Evolutionary conservation across 2,888 invertebrate genomes (phyloP).

Genomic region (Phaonia tiefii): DNA sequence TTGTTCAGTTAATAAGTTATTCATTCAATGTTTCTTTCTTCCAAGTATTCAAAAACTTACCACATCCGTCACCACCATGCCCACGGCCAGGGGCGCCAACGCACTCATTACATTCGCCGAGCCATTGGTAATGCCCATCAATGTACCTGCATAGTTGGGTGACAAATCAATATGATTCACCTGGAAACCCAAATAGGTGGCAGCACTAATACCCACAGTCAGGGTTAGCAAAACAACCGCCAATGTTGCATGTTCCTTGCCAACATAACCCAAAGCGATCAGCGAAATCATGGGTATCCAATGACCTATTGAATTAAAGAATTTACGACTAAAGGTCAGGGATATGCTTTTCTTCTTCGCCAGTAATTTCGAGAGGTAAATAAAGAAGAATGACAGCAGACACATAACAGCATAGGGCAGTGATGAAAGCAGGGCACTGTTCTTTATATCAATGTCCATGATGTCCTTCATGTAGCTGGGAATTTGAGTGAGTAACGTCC

Average conservation of each 20-base stretch:
- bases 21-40: no score
- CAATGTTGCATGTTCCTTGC: conserved; percentile 76
- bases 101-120: conserved; percentile 90
- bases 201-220: conserved; percentile 89
- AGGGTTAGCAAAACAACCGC: conserved; percentile 86
- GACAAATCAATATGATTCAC: conserved; percentile 92
- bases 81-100: conserved; percentile 88
- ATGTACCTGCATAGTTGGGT: conserved; percentile 90
- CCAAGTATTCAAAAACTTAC: conserved; percentile 82
- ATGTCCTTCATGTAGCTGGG: conserved; percentile 90
- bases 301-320: conserved; percentile 83
- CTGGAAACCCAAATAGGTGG: conserved; percentile 89
- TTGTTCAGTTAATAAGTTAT: no score
- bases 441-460: conserved; percentile 86
- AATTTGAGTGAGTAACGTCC: conserved; percentile 90
- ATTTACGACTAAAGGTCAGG: conserved; percentile 80
- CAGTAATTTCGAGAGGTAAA: conserved; percentile 84
- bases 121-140: conserved; percentile 93
- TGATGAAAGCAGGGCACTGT: conserved; percentile 86
- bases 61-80: conserved; percentile 85
- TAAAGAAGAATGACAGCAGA: conserved; percentile 87
- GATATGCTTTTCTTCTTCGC: conserved; percentile 75
- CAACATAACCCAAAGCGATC: conserved; percentile 83
- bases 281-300: conserved; percentile 87
- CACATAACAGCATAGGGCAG: conserved; percentile 88